Evolutionary conservation across 2,113 vertebrate genomes (phyloP), one percentile per base, ranked within the genome.

Genomic region (Rhadina sibilatrix): DNA sequence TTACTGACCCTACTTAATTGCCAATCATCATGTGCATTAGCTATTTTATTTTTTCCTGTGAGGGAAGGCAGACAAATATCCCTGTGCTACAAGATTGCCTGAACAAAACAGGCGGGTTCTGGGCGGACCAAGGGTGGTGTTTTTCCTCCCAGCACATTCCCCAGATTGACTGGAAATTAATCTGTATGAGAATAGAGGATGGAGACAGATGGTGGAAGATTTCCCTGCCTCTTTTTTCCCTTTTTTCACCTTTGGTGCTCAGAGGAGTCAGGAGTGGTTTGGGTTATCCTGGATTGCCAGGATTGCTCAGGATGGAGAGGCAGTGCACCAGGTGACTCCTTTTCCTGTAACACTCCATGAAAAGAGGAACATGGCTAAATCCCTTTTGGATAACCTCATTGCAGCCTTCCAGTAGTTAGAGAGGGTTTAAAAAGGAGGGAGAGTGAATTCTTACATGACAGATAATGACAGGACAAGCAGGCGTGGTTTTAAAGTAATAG

Each of bases 161-260:
- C 20, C 23, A 24, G 24, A 38, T 3, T 49, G 66, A 44, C 46
- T 69, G 59, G 87, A 63, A 87, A 50, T 53, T 18, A 91, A 70
- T 75, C 35, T 11, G 4, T 1, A 25, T 0, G 0, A 61, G 27
- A 81, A 54, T 0, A 65, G 46, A 57, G 46, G 47, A 65, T 65
- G 25, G 63, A 42, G 7, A 42, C 14, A 21, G 12, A 35, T 1
- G 7, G 35, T 0, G 0, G 40, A 61, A 76, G 40, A 40, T 77
- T 44, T 59, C 16, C 59, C 23, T 66, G 37, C 5, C 27, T 50
- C 14, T 5, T 49, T 64, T 64, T 82, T 12, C 12, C 8, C 6
- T 69, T 84, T 74, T 68, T 31, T 56, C 20, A 65, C 8, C 22
- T 9, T 12, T 68, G 37, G 15, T 76, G 40, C 53, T 66, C 10